Percentiles rank a stretch among this genome's conserved stretches.
phyloP scores from a whole-genome alignment of 2,888 invertebrate species.

The Drosophila vallismaia region DNA sequence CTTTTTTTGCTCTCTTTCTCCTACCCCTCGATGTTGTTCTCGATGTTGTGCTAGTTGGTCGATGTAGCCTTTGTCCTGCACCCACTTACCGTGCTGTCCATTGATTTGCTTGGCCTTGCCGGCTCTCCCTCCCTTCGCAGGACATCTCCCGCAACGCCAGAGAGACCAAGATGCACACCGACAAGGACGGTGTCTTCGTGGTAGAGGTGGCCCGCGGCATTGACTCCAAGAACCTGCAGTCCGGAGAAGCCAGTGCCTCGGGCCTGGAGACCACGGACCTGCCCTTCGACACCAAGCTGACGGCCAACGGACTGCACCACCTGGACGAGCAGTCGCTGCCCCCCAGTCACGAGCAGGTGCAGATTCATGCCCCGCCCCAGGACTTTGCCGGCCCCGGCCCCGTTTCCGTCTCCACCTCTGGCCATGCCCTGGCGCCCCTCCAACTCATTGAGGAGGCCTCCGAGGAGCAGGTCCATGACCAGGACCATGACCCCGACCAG shows the following conservation, averaged over 20 bases:
- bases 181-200: slow-evolving; percentile 90
- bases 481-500: slow-evolving; percentile 28
- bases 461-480: slow-evolving; percentile 43
- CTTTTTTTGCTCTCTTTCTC: not conserved
- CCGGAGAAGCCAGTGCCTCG: slow-evolving; percentile 62
- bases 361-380: slow-evolving; percentile 83
- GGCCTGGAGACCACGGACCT: slow-evolving; percentile 72
- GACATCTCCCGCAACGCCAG: slow-evolving; percentile 89
- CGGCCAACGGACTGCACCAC: slow-evolving; percentile 65
- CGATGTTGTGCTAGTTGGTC: slow-evolving; percentile 25
- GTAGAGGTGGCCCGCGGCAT: slow-evolving; percentile 87
- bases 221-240: slow-evolving; percentile 83
- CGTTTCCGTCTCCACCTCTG: slow-evolving; percentile 46
- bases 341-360: slow-evolving; percentile 82
- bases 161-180: slow-evolving; percentile 89
- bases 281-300: slow-evolving; percentile 77
- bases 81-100: not conserved
- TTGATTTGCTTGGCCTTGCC: slow-evolving; percentile 6
- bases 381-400: slow-evolving; percentile 55
- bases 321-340: slow-evolving; percentile 68
- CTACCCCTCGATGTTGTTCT: slow-evolving; percentile 14
- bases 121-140: slow-evolving; percentile 81
- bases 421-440: slow-evolving; percentile 65
- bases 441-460: slow-evolving; percentile 81
- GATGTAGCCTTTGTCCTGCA: not conserved